A percentile compares a stretch with the other conserved stretches of the same genome.
These are phyloP conservation scores for Pituophis catenifer DNA, from an alignment of 2,113 vertebrate species.

Conservation along the genomic window DNA sequence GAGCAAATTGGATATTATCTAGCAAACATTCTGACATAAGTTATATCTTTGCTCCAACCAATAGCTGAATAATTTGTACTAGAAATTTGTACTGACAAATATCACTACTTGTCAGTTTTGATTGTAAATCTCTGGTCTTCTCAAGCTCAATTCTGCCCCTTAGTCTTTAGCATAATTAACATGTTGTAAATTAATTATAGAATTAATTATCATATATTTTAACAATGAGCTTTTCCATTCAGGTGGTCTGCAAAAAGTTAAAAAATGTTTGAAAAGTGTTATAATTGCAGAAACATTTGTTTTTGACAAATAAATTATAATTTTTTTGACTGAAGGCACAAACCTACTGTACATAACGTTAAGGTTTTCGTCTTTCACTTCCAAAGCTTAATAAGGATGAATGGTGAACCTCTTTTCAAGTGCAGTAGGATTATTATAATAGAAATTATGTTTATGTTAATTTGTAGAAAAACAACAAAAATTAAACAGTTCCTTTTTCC, in stretches of 20 bases:
- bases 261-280: background rate
- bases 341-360: background rate
- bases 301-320: background rate
- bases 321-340: background rate
- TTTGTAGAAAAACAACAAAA: background rate
- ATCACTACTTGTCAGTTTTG: background rate
- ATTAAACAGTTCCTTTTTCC: background rate
- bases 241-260: background rate
- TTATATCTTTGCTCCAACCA: background rate
- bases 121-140: background rate
- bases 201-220: background rate
- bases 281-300: background rate
- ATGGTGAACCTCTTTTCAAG: background rate
- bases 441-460: background rate
- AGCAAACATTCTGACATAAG: background rate
- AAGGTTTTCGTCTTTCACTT: background rate
- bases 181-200: background rate
- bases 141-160: background rate
- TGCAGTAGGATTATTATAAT: background rate
- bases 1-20: background rate
- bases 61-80: background rate
- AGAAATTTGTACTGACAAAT: background rate
- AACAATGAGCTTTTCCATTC: background rate
- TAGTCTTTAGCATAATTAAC: background rate
- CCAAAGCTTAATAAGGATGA: background rate